These are phyloP conservation scores for Hassar affinis DNA, from an alignment of 2,113 vertebrate species.

Conservation along the genomic window DNA sequence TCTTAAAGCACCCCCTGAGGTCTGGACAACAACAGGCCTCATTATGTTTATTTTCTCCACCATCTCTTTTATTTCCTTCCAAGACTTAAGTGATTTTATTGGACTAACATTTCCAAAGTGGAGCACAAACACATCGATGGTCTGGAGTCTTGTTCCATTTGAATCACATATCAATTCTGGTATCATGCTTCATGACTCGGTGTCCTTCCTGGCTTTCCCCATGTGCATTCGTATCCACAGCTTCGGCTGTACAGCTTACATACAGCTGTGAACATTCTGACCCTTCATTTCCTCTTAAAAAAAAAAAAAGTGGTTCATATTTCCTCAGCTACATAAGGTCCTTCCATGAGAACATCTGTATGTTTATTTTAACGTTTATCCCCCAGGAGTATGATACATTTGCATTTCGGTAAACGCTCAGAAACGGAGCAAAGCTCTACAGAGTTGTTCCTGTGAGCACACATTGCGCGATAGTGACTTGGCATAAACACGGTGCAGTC, in stretches of 20 bases:
- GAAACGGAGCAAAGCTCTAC: not conserved
- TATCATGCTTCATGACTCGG: not conserved
- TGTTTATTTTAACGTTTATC: constrained; percentile 2
- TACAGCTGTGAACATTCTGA: constrained; percentile 15
- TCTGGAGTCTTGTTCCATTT: not conserved
- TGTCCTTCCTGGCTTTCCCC: not conserved
- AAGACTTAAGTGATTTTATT: constrained; percentile 13
- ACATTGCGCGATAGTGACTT: constrained; percentile 10
- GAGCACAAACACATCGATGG: not conserved
- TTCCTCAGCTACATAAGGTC: constrained; percentile 20
- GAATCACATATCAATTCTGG: not conserved
- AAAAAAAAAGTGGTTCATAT: constrained; percentile 10
- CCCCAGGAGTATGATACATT: constrained; percentile 19
- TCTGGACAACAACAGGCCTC: constrained; percentile 11
- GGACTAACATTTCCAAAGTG: not conserved
- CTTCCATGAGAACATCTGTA: constrained; percentile 34
- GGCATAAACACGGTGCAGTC: not conserved
- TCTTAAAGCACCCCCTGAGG: constrained; percentile 11
- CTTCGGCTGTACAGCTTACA: not conserved
- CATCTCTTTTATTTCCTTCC: not conserved
- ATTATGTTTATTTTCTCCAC: constrained; percentile 7
- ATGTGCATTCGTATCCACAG: not conserved
- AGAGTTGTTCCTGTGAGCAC: not conserved
- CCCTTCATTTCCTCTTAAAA: constrained; percentile 2
- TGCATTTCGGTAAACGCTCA: not conserved